These are phyloP conservation scores for Nestor notabilis DNA, from an alignment of 2,113 vertebrate species.

Conservation along the genomic window DNA sequence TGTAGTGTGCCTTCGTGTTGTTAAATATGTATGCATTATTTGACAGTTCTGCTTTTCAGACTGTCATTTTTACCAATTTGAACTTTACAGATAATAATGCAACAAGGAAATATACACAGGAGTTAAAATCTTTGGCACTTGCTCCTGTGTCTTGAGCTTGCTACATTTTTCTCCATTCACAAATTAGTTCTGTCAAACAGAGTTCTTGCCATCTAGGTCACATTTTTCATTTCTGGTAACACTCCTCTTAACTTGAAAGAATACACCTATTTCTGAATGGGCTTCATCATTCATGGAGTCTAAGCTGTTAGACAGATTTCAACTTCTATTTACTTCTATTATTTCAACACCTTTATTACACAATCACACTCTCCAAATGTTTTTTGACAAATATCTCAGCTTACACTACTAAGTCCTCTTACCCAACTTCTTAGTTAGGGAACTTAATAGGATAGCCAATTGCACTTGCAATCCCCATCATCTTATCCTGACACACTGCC, in stretches of 20 bases:
- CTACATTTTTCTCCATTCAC: neutral
- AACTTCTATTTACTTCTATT: neutral
- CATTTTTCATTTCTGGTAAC: neutral
- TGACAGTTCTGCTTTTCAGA: neutral
- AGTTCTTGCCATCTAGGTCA: neutral
- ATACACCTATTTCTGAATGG: neutral
- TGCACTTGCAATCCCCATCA: neutral
- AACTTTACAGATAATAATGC: neutral
- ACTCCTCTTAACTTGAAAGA: neutral
- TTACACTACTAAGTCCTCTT: neutral
- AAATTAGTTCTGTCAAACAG: neutral
- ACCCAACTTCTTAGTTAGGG: neutral
- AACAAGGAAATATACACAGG: neutral
- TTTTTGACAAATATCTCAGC: neutral
- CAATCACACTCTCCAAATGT: neutral
- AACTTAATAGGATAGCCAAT: neutral
- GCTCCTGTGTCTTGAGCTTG: neutral
- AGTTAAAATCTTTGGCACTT: neutral
- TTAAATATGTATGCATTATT: neutral
- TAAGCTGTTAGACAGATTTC: neutral
- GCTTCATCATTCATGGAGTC: neutral
- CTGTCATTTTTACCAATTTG: neutral
- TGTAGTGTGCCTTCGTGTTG: neutral
- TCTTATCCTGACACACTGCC: neutral
- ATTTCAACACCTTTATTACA: constrained; percentile 7